These are phyloP conservation scores for Uria aalge DNA, from an alignment of 2,113 vertebrate genomes.

Conservation along the genomic window DNA sequence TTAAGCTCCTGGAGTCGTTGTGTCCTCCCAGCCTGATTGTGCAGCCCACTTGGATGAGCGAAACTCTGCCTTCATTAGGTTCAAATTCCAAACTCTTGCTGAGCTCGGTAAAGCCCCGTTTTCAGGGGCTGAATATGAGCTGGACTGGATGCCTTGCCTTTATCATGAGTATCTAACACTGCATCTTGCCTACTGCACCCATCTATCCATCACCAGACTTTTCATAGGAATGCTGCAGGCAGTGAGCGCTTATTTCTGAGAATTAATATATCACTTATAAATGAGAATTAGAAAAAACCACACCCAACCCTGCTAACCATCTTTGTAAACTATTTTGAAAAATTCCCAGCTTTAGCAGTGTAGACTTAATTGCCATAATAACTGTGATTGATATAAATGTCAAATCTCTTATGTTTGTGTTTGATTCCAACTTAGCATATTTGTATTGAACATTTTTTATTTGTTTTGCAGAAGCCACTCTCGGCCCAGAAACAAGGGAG, in stretches of 20 bases:
- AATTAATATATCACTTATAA: too few relatives aligned
- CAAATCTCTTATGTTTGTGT: neutral
- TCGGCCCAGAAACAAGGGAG: constrained; percentile 58
- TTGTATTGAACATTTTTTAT: constrained; percentile 32
- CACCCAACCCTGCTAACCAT: neutral
- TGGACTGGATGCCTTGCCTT: neutral
- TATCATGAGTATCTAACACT: neutral
- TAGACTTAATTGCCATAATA: neutral
- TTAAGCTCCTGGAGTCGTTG: neutral
- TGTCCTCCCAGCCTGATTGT: neutral
- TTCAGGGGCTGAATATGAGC: neutral
- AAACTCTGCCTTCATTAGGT: neutral
- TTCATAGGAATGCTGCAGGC: neutral
- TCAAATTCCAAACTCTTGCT: neutral
- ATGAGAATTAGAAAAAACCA: neutral
- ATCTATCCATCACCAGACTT: neutral
- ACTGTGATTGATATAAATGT: neutral
- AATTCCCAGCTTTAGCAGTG: neutral
- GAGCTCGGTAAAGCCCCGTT: neutral
- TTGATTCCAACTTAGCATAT: neutral
- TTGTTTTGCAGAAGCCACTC: constrained; percentile 72
- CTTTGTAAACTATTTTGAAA: neutral
- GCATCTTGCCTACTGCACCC: neutral
- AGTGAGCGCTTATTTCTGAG: neutral
- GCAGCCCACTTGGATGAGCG: neutral